These are phyloP conservation scores for Eurytoma adleriae DNA, from an alignment of 2,888 invertebrate species.

Conservation along the genomic window DNA sequence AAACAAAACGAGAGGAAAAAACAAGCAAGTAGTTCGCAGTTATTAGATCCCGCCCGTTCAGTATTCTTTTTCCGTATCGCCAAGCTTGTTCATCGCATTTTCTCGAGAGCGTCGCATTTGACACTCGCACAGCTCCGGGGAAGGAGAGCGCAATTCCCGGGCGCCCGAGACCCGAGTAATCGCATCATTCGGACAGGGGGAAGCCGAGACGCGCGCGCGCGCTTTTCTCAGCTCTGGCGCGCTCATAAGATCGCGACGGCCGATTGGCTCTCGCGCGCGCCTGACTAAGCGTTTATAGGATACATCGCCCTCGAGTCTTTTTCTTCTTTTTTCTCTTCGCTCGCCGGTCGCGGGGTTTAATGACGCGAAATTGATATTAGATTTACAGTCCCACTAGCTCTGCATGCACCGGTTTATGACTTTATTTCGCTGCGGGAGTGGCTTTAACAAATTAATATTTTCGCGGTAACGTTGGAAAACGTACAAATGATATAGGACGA, in stretches of 20 bases:
- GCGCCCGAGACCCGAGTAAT: conserved; percentile 8
- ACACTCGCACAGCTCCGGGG: too few species aligned
- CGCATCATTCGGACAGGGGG: conserved; percentile 15
- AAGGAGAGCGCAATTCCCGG: not conserved
- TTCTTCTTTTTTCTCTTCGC: conserved; percentile 18
- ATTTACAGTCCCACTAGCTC: conserved; percentile 21
- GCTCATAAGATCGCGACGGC: conserved; percentile 27
- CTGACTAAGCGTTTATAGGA: conserved; percentile 49
- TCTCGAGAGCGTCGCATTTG: not conserved
- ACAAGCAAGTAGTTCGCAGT: not conserved
- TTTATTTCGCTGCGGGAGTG: not conserved
- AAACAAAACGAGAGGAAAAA: too few species aligned
- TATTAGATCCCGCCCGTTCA: too few species aligned
- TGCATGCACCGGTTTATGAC: not conserved
- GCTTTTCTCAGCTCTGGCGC: conserved; percentile 38
- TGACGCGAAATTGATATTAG: conserved; percentile 38
- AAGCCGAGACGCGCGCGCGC: not conserved
- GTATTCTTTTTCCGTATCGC: not conserved
- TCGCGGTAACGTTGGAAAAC: not conserved
- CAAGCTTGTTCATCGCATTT: not conserved
- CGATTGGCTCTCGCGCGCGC: conserved; percentile 40
- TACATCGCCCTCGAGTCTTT: conserved; percentile 8
- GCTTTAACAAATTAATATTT: conserved; percentile 20
- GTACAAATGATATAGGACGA: too few species aligned
- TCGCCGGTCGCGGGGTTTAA: conserved; percentile 43